Conservation (phyloP, 92 coral and sea anemone species). For the Meandrina meandrites region DNA sequence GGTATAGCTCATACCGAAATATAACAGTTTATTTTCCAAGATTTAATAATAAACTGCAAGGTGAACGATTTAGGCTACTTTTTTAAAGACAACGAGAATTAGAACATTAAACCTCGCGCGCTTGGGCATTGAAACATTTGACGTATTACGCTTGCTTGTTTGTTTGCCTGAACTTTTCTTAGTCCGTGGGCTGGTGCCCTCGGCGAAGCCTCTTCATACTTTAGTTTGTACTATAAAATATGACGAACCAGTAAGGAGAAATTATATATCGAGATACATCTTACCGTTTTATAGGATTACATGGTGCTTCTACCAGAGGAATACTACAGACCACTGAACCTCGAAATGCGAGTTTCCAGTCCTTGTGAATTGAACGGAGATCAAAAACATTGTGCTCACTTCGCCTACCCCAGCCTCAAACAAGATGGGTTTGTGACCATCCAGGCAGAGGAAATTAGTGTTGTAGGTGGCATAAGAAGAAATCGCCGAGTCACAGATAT, state of each 20-base stretch:
- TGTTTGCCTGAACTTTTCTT: too few species aligned
- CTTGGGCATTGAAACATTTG: too few species aligned
- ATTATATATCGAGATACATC: background rate
- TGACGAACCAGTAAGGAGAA: background rate
- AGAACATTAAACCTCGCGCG: too few species aligned
- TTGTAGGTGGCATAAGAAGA: constrained; percentile 56
- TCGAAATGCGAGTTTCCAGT: constrained; percentile 61
- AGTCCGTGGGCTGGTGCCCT: too few species aligned
- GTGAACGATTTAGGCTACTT: too few species aligned
- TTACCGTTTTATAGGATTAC: constrained; percentile 65
- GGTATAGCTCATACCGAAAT: too few species aligned
- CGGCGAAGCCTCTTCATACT: too few species aligned
- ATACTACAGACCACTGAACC: constrained; percentile 80
- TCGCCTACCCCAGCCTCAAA: constrained; percentile 61
- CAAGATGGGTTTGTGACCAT: constrained; percentile 58
- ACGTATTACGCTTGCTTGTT: too few species aligned
- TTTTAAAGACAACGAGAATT: too few species aligned
- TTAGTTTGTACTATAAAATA: too few species aligned
- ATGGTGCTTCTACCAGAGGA: constrained; percentile 88
- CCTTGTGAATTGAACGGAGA: constrained; percentile 71
- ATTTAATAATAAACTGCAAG: too few species aligned
- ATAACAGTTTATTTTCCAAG: too few species aligned
- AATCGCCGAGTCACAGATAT: constrained; percentile 27
- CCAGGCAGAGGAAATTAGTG: constrained; percentile 64
- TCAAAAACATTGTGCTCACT: constrained; percentile 67